Evolutionary conservation across 2,888 invertebrate species (phyloP).

Genomic region (Junonia oenone): DNA sequence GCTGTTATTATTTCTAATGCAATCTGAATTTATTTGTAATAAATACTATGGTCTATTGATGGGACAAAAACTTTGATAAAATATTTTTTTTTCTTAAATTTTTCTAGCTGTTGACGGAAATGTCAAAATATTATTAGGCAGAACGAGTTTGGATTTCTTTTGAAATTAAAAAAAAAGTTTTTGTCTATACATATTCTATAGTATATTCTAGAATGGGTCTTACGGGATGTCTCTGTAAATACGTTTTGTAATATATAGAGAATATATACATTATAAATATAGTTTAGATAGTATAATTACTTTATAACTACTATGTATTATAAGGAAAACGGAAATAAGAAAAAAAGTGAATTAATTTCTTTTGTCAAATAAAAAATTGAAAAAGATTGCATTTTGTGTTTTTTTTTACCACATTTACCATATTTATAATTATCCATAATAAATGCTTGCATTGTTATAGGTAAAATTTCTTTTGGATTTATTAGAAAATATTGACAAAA

Average conservation of each 20-base stretch:
- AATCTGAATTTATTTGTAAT: constrained; percentile 24
- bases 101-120: background rate
- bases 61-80: constrained; percentile 5
- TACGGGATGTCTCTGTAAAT: constrained; percentile 74
- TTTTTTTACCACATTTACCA: constrained; percentile 33
- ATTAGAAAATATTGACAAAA: too few species aligned
- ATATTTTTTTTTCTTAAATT: background rate
- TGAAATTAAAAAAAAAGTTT: constrained; percentile 4
- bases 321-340: constrained; percentile 71
- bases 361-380: constrained; percentile 74
- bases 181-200: constrained; percentile 37
- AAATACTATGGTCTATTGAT: constrained; percentile 17
- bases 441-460: background rate
- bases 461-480: background rate
- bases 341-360: constrained; percentile 74
- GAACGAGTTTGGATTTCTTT: background rate
- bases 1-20: constrained; percentile 29
- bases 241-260: constrained; percentile 75
- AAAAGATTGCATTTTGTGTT: constrained; percentile 55
- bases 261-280: constrained; percentile 71
- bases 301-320: constrained; percentile 73
- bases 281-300: constrained; percentile 74
- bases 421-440: background rate
- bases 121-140: background rate
- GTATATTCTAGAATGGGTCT: constrained; percentile 57